Evolutionary conservation across 2,888 invertebrate species (phyloP), one percentile per base, ranked within the genome.

Genomic region (Plagodis dolabraria): DNA sequence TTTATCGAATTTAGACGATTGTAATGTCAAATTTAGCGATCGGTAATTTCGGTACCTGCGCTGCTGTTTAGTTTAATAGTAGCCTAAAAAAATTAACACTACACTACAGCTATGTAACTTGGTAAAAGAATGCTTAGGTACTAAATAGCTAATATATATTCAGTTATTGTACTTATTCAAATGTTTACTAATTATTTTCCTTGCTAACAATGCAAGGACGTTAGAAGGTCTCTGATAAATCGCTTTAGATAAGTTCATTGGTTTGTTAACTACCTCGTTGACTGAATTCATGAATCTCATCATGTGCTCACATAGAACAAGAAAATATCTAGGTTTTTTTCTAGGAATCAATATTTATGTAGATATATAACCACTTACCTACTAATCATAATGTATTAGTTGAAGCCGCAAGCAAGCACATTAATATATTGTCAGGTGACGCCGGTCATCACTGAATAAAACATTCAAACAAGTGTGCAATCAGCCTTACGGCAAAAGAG

Each of bases 401-500:
- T 22, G 22, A 22, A 22, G 22, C 22, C 36, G 10, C 45, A 53
- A 33, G 46, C 33, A 38, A 40, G 22, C 33, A 8, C 38, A 53
- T 33, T 0, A 10, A 33, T 33, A 47, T 34, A 53, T 1, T 42
- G 22, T 40, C 33, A 38, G 42, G 11, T 33, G 43, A n/a, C 9
- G 22, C 10, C 42, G 36, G 44, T 35, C 5, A 47, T 22, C n/a
- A 44, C 22, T 57, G 12, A 33, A 60, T 53, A 34, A 38, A 55
- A 34, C 22, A 48, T 46, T 40, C 47, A 51, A 55, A 64, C 53
- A 51, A 65, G 74, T 79, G 64, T 77, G 68, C 47, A 69, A 64
- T 51, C 63, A 64, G 74, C 79, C 70, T 79, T 72, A 77, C 52
- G 59, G 52, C 68, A 53, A 72, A 51, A 77, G 79, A 82, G 83